phyloP scores from a whole-genome alignment of 2,113 vertebrate species.

The Macrotus californicus region DNA sequence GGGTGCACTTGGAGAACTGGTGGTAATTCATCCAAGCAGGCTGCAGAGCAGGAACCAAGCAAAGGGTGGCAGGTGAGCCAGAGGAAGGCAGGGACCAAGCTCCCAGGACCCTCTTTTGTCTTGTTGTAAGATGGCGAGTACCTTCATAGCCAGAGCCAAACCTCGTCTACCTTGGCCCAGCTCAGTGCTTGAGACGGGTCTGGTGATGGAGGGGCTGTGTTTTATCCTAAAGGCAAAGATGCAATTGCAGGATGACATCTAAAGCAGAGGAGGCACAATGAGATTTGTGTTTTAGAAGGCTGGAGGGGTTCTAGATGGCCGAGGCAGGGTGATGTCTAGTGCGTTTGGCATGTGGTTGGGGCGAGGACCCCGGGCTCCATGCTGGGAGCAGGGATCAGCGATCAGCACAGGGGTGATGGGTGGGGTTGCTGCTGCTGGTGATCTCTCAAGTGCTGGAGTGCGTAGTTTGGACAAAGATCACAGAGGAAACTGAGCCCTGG shows the following conservation, averaged over 20 bases:
- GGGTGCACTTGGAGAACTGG: not conserved
- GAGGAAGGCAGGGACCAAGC: not conserved
- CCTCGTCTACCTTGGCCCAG: not conserved
- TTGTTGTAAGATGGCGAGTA: not conserved
- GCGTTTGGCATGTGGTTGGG: not conserved
- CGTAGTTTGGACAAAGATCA: not conserved
- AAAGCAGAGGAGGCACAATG: too few relatives aligned
- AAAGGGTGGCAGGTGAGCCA: not conserved
- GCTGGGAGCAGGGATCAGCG: too few relatives aligned
- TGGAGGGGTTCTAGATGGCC: not conserved
- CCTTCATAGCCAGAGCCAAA: not conserved
- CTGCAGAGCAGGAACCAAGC: not conserved
- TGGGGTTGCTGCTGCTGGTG: not conserved
- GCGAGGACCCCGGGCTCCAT: not conserved
- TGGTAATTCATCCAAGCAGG: not conserved
- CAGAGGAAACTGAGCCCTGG: not conserved
- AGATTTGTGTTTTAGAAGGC: too few relatives aligned
- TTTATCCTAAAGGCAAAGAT: not conserved
- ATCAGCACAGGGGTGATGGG: too few relatives aligned
- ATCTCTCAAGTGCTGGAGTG: not conserved
- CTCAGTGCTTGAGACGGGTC: not conserved
- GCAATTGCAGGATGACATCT: too few relatives aligned
- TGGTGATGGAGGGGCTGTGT: too few relatives aligned
- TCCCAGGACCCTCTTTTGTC: not conserved
- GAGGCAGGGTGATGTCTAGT: not conserved